These are phyloP conservation scores for Plotosus lineatus DNA, from an alignment of 2,113 vertebrate species.

Conservation along the genomic window DNA sequence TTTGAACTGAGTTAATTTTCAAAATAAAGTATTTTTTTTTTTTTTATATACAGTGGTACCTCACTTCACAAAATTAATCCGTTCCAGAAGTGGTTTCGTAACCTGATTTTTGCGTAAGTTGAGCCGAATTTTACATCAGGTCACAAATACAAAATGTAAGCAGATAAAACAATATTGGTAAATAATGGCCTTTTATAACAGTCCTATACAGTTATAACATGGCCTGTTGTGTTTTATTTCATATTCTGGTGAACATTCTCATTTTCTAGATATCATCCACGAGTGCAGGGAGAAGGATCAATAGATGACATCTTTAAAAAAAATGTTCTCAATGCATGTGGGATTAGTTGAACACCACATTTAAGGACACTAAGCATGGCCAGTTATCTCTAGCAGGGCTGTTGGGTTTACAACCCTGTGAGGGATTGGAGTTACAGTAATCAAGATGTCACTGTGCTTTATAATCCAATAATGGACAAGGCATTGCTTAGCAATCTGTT, in stretches of 20 bases:
- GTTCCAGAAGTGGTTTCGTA: too few relatives aligned
- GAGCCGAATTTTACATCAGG: too few relatives aligned
- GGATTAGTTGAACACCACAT: background rate
- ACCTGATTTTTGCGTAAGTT: too few relatives aligned
- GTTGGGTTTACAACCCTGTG: slow-evolving; percentile 38
- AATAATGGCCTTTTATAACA: background rate
- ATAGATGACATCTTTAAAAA: background rate
- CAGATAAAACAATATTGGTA: background rate
- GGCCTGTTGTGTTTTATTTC: background rate
- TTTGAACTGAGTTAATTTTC: too few relatives aligned
- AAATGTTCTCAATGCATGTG: background rate
- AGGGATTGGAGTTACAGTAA: slow-evolving; percentile 45
- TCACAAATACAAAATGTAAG: background rate
- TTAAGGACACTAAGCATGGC: background rate
- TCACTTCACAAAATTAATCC: too few relatives aligned
- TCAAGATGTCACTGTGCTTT: slow-evolving; percentile 56
- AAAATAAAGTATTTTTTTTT: too few relatives aligned
- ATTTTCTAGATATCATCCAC: background rate
- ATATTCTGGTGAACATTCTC: background rate
- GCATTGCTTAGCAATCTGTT: slow-evolving; percentile 36
- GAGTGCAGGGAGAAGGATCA: background rate
- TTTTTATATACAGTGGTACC: too few relatives aligned
- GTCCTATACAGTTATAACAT: too few relatives aligned
- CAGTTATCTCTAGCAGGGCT: slow-evolving; percentile 36
- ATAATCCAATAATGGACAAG: slow-evolving; percentile 50